These are phyloP conservation scores for Erebia ligea DNA, from an alignment of 2,888 invertebrate genomes.

Conservation along the genomic window DNA sequence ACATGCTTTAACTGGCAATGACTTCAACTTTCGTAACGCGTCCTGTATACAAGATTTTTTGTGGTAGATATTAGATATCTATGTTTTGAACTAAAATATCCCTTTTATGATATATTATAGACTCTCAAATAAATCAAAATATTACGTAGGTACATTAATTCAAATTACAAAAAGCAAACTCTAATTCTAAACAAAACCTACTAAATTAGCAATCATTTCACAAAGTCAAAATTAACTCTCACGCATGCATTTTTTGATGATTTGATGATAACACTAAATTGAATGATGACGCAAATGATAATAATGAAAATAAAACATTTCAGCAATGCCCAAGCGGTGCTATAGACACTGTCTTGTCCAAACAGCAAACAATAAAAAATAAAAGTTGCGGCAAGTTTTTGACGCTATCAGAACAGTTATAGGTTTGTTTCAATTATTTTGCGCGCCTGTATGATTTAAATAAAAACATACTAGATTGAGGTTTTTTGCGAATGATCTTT, in stretches of 20 bases:
- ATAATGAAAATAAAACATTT: slow-evolving; percentile 51
- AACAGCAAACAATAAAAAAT: background rate
- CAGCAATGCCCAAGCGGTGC: slow-evolving; percentile 78
- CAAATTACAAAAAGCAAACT: slow-evolving; percentile 13
- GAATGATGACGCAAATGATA: slow-evolving; percentile 73
- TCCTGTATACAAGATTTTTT: background rate
- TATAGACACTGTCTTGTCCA: slow-evolving; percentile 62
- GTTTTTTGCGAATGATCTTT: slow-evolving; percentile 4
- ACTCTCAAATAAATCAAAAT: slow-evolving; percentile 2
- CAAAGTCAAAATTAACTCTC: background rate
- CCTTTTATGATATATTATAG: background rate
- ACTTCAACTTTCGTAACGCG: background rate
- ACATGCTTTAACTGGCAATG: too few relatives aligned
- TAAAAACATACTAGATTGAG: background rate
- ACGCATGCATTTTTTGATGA: slow-evolving; percentile 26
- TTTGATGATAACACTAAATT: slow-evolving; percentile 38
- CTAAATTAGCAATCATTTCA: background rate
- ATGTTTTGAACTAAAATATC: background rate
- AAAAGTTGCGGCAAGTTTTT: background rate
- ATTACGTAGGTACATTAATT: background rate
- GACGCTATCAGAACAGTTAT: background rate
- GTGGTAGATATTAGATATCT: background rate
- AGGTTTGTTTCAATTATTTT: background rate
- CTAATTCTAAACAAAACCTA: background rate
- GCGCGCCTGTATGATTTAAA: background rate